A percentile compares a stretch with the other conserved stretches of the same genome.
Evolutionary conservation across 2,113 vertebrate genomes (phyloP).

Genomic region (Sinocyclocheilus anshuiensis): DNA sequence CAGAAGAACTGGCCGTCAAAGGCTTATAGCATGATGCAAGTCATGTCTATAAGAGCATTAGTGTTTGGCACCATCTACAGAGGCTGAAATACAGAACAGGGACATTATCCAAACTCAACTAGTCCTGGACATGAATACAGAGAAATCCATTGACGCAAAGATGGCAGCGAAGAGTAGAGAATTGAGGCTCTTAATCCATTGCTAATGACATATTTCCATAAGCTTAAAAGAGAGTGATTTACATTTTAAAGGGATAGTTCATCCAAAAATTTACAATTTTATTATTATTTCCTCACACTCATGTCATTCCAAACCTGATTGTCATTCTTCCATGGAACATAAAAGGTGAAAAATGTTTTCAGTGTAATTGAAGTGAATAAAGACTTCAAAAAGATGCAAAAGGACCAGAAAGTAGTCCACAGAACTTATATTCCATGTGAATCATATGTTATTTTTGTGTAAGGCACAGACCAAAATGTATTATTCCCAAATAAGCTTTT

Average conservation of each 20-base stretch:
- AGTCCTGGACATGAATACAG: neutral
- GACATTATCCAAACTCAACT: slow-evolving; percentile 14
- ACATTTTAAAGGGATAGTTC: neutral
- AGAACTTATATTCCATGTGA: neutral
- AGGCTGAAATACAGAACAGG: slow-evolving; percentile 31
- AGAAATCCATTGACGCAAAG: neutral
- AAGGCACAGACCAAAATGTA: neutral
- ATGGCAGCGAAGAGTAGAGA: neutral
- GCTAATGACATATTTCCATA: slow-evolving; percentile 9
- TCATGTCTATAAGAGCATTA: slow-evolving; percentile 25
- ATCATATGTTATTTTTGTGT: neutral
- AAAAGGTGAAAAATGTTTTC: neutral
- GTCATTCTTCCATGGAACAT: neutral
- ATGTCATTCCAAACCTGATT: slow-evolving; percentile 3
- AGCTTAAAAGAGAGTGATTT: neutral
- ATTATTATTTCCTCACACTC: neutral
- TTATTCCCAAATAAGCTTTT: neutral
- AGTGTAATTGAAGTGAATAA: neutral
- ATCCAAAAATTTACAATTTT: neutral
- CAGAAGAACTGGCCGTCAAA: slow-evolving; percentile 1
- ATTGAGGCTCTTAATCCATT: neutral
- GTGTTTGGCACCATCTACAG: slow-evolving; percentile 31
- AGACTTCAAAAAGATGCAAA: neutral
- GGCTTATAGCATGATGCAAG: slow-evolving; percentile 26
- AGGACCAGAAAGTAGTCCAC: neutral